Evolutionary conservation across 2,888 invertebrate species (phyloP).

Genomic region (Cloeon dipterum): DNA sequence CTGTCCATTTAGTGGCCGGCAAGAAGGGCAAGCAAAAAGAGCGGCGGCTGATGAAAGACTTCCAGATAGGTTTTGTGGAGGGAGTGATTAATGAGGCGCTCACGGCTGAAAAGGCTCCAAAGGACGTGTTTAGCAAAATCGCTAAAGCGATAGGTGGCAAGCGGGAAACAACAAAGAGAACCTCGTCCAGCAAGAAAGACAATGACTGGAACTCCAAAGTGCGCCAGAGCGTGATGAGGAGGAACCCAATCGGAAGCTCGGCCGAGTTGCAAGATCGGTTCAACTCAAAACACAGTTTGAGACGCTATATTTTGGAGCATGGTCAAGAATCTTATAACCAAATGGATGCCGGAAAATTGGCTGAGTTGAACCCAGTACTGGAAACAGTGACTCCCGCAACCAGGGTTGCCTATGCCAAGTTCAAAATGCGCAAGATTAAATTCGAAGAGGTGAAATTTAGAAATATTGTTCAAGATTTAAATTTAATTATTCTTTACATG

Average conservation of each 20-base stretch:
- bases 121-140: constrained; percentile 63
- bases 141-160: constrained; percentile 56
- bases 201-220: constrained; percentile 65
- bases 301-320: constrained; percentile 42
- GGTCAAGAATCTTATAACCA: constrained; percentile 33
- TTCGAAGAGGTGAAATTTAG: too few species aligned
- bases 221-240: constrained; percentile 32
- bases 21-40: constrained; percentile 74
- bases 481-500: too few species aligned
- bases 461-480: too few species aligned
- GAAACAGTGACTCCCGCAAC: constrained; percentile 51
- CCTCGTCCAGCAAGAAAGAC: too few species aligned
- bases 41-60: constrained; percentile 63
- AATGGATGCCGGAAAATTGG: constrained; percentile 46
- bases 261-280: constrained; percentile 37
- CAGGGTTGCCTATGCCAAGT: constrained; percentile 67
- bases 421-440: constrained; percentile 59
- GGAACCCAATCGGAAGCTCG: constrained; percentile 59
- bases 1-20: constrained; percentile 31
- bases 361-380: constrained; percentile 62
- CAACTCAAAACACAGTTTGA: constrained; percentile 39
- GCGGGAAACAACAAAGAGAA: constrained; percentile 15
- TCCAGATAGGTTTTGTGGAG: constrained; percentile 75
- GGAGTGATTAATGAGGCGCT: constrained; percentile 53
- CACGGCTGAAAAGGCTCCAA: constrained; percentile 37